phyloP scores from a whole-genome alignment of 1,140 invertebrate species.

The Apis cerana region DNA sequence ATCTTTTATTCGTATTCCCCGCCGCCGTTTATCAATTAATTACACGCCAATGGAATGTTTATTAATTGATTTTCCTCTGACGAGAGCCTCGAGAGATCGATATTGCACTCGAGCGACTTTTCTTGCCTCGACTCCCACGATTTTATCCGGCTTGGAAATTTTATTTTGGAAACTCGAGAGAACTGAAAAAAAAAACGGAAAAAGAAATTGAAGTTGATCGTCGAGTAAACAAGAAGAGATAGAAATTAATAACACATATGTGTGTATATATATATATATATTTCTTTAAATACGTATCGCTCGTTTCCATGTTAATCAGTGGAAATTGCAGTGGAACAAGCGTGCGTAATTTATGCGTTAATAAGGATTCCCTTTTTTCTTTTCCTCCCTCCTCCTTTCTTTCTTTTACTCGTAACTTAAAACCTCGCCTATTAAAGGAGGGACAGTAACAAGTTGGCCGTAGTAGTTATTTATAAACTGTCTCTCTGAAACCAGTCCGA shows the following conservation, averaged over 20 bases:
- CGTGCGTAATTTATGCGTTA: neutral
- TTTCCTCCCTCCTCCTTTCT: no score
- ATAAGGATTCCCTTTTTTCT: neutral
- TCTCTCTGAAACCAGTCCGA: no score
- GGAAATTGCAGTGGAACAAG: neutral
- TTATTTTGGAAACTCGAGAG: neutral
- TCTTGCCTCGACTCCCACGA: neutral
- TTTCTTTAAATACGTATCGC: neutral
- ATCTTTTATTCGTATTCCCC: conserved; percentile 22
- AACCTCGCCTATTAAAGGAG: no score
- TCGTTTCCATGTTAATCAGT: neutral
- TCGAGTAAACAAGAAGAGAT: neutral
- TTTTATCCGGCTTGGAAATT: neutral
- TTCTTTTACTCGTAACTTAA: no score
- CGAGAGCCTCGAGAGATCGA: neutral
- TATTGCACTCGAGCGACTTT: neutral
- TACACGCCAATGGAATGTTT: conserved; percentile 13
- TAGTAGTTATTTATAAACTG: no score
- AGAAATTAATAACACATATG: neutral
- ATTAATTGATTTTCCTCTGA: conserved; percentile 26
- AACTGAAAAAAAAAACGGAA: neutral
- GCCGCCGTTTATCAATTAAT: conserved; percentile 20
- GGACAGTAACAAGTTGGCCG: no score
- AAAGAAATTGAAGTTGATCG: neutral
- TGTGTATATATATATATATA: neutral